Conservation (phyloP, 2,797 vertebrate genomes). For the Champsocephalus esox region DNA sequence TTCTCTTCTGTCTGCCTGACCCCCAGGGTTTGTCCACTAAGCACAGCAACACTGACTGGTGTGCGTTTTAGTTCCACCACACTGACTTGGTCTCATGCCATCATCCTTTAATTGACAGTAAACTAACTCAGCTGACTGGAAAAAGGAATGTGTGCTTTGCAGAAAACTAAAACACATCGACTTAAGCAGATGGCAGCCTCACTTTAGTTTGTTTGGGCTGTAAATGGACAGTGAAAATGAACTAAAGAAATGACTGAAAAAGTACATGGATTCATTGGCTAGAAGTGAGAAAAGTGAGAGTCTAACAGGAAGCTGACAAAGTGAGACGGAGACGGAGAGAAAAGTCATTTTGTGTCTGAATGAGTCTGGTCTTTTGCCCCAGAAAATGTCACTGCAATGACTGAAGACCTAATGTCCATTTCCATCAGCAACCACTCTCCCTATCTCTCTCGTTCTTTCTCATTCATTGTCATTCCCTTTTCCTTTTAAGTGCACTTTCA, state of each 20-base stretch:
- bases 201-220: background rate
- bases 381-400: conserved; percentile 68
- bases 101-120: conserved; percentile 7
- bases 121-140: conserved; percentile 33
- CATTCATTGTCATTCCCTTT: conserved; percentile 79
- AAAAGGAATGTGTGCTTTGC: conserved; percentile 17
- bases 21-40: conserved; percentile 17
- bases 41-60: conserved; percentile 28
- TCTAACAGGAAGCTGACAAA: conserved; percentile 42
- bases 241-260: conserved; percentile 7
- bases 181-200: conserved; percentile 20
- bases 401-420: conserved; percentile 72
- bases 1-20: conserved; percentile 34
- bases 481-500: conserved; percentile 87
- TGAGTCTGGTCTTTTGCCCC: conserved; percentile 43
- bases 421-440: conserved; percentile 63
- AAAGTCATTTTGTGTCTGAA: conserved; percentile 60
- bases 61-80: conserved; percentile 44
- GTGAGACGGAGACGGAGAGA: conserved; percentile 46
- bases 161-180: conserved; percentile 15
- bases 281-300: conserved; percentile 35
- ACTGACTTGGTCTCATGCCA: conserved; percentile 19
- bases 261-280: conserved; percentile 30
- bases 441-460: conserved; percentile 71
- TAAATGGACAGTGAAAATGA: conserved; percentile 25